Base-by-base conservation (phyloP, 1,140 invertebrate species). In the Papilio xuthus region DNA sequence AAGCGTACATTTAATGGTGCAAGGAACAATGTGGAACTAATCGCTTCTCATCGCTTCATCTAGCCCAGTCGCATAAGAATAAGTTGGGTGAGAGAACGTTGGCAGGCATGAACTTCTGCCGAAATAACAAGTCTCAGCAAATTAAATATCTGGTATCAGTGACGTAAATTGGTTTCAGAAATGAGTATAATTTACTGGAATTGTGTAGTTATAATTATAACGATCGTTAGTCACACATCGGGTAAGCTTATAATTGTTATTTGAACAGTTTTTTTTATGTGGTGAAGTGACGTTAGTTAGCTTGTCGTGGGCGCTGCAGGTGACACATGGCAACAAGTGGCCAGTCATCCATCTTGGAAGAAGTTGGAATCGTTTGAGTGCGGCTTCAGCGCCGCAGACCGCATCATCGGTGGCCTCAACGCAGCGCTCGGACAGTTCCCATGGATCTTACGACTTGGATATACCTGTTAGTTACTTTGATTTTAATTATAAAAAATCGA, bases 361-460 rank as follows among this genome's bases (percentile, higher is more conserved):
- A 82, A 86, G 6, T 78, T 95, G 37, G 86, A 94, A 7, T 44
- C 80, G 0, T 83, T 91, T 18, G 90, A 92, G 15, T 96, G 96
- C 78, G 96, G 96, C 0, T 89, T 94, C 13, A 95, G 94, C 82
- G 86, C 92, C 20, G 84, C 91, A 0, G 95, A 95, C 77, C 92
- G 96, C 15, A 96, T 97, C 71, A 95, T 96, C 44, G 96, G 96
- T 0, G 96, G 96, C 1, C 81, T 91, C 23, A 93, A 95, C 63
- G 95, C 95, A 1, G 84, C 87, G 0, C 84, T 96, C 0, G 96
- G 96, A 10, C 95, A 96, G 79, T 97, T 95, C 89, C 96, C 96
- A 0, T 97, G 96, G 96, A 94, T 97, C 74, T 95, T 92, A 0
- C 90, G 96, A 28, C 88, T 97, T 26, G 96, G 96, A 28, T 97